A percentile compares a stretch with the other conserved stretches of the same genome.
phyloP scores from a whole-genome alignment of 2,888 invertebrate genomes.

The Oxytorus armatus region DNA sequence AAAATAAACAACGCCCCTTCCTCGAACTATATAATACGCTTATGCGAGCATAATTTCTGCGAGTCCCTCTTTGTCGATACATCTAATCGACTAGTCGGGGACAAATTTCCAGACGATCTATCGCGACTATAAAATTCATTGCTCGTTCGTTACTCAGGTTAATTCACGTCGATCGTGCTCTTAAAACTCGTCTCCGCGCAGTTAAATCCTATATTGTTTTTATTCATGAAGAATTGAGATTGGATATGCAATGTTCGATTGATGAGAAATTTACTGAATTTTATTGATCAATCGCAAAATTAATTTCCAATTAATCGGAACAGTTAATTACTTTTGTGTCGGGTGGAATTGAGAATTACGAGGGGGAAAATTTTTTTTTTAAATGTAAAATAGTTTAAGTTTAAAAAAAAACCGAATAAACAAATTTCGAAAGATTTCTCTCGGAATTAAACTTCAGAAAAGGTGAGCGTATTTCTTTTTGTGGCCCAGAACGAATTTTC shows the following conservation, averaged over 20 bases:
- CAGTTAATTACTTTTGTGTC: too few relatives aligned
- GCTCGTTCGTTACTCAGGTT: constrained; percentile 28
- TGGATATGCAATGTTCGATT: too few relatives aligned
- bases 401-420: too few relatives aligned
- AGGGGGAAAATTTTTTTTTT: too few relatives aligned
- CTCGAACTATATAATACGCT: background rate
- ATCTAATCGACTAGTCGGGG: constrained; percentile 39
- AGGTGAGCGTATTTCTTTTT: constrained; percentile 3
- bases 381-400: too few relatives aligned
- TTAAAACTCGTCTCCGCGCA: constrained; percentile 18
- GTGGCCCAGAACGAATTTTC: too few relatives aligned
- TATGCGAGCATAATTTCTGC: constrained; percentile 28
- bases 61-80: constrained; percentile 55
- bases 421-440: too few relatives aligned
- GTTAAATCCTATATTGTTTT: background rate
- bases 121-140: constrained; percentile 60
- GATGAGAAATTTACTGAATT: too few relatives aligned
- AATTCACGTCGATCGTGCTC: constrained; percentile 41
- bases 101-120: constrained; percentile 52
- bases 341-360: too few relatives aligned
- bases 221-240: background rate
- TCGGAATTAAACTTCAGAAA: too few relatives aligned
- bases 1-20: constrained; percentile 11
- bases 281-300: too few relatives aligned
- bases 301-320: too few relatives aligned